Evolutionary conservation across 1,140 invertebrate genomes (phyloP), one percentile per base, ranked within the genome.

Genomic region (Yoshiicerus persimilis): DNA sequence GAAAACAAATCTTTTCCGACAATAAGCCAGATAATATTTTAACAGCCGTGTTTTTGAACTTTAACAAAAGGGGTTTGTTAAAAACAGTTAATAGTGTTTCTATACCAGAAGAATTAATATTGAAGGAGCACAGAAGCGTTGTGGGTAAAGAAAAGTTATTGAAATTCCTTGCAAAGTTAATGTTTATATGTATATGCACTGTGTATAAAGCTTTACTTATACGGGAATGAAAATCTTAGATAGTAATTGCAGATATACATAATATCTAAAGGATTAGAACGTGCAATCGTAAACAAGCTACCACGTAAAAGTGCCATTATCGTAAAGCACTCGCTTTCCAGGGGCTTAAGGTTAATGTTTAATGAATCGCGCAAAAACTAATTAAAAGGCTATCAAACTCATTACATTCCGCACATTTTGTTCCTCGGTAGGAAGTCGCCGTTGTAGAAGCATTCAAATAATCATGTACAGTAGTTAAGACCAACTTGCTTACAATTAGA

Each of bases 331-430:
- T 80, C 75, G 32, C 75, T 80, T 80, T 80, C 75, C 75, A 80
- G 75, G 64, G 75, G 75, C 75, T 80, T 80, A 80, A 20, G 75
- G 75, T 80, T 80, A 80, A 80, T 80, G 32, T 11, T 80, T 80
- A 80, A 80, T 80, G 75, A 80, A 80, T 80, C 75, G 75, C 75
- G 34, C 75, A 80, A 80, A 80, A 80, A 80, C 75, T 80, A 80
- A 80, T 80, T 80, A 80, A 80, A 80, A 80, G 75, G 75, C 75
- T 80, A 80, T 80, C 75, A 80, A 80, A 80, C 75, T 80, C 75
- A 80, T 80, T 80, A 34, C 75, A 80, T 80, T 80, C 75, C 75
- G 75, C 75, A 80, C 75, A 80, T 80, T 80, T 80, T 80, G 75
- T 36, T 80, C 75, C 75, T 20, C 75, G 32, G 75, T 80, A 38